phyloP scores from a whole-genome alignment of 2,113 vertebrate species.

The Zosterops japonicus region DNA sequence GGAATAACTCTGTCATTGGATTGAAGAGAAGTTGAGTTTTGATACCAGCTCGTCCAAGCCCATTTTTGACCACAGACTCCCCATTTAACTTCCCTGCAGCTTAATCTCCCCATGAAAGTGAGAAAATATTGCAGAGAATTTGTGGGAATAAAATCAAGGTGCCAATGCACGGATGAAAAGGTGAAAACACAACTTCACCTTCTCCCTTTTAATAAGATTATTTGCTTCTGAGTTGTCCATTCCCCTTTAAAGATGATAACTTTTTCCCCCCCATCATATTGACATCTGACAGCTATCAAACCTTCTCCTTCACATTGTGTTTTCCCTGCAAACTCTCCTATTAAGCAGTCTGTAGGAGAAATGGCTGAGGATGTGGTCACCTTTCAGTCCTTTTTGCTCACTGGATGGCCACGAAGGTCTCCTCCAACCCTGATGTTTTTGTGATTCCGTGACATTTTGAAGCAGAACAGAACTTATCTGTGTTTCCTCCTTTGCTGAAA shows the following conservation, averaged over 20 bases:
- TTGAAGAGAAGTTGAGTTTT: neutral
- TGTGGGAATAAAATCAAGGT: neutral
- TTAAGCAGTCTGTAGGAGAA: neutral
- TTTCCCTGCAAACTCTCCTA: neutral
- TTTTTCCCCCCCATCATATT: neutral
- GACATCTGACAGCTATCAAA: neutral
- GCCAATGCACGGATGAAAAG: neutral
- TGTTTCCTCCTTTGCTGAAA: neutral
- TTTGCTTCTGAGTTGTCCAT: neutral
- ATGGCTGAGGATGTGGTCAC: neutral
- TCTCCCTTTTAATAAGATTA: neutral
- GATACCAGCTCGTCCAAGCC: neutral
- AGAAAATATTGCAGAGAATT: neutral
- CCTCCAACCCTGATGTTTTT: neutral
- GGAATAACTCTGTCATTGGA: neutral
- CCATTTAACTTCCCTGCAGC: neutral
- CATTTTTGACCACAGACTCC: neutral
- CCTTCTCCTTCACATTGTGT: neutral
- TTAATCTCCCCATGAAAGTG: neutral
- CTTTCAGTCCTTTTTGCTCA: neutral
- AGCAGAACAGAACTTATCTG: neutral
- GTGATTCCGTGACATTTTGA: neutral
- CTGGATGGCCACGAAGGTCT: accelerated
- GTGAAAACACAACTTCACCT: neutral
- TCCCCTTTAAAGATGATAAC: neutral